These are phyloP conservation scores for Callopanchax toddi DNA, from an alignment of 2,113 vertebrate genomes.

Conservation along the genomic window DNA sequence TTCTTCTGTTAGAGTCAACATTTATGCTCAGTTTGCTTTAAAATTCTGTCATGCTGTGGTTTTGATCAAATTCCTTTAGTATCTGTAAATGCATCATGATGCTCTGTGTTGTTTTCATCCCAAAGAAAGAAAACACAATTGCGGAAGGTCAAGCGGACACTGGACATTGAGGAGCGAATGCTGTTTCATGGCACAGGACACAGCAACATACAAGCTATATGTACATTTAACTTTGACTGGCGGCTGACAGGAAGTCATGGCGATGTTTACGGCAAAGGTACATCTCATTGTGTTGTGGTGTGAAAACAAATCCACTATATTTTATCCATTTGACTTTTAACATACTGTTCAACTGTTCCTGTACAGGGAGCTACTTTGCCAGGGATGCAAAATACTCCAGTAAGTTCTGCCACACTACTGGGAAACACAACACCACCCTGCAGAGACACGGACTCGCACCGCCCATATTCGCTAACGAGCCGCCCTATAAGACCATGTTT, in stretches of 20 bases:
- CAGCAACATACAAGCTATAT: constrained; percentile 95
- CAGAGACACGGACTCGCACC: constrained; percentile 78
- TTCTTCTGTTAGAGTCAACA: constrained; percentile 2
- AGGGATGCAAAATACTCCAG: constrained; percentile 92
- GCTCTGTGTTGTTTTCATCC: constrained; percentile 38
- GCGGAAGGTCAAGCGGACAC: constrained; percentile 88
- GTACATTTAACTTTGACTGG: constrained; percentile 98
- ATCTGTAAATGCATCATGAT: constrained; percentile 9
- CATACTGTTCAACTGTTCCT: neutral
- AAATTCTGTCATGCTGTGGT: neutral
- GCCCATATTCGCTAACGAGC: constrained; percentile 77
- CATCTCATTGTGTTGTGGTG: constrained; percentile 21
- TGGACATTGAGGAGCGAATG: constrained; percentile 91
- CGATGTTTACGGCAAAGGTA: constrained; percentile 95
- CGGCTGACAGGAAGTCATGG: constrained; percentile 94
- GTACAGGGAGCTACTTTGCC: constrained; percentile 93
- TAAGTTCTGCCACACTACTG: constrained; percentile 91
- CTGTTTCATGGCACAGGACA: constrained; percentile 96
- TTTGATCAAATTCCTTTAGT: neutral
- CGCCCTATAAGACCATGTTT: constrained; percentile 90
- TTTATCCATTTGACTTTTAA: neutral
- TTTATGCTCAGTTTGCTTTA: neutral
- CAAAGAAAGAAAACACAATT: constrained; percentile 93
- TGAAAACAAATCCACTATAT: neutral
- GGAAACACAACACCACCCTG: constrained; percentile 88